phyloP scores from a whole-genome alignment of 1,140 invertebrate species.

The Drosophila sucinea region DNA sequence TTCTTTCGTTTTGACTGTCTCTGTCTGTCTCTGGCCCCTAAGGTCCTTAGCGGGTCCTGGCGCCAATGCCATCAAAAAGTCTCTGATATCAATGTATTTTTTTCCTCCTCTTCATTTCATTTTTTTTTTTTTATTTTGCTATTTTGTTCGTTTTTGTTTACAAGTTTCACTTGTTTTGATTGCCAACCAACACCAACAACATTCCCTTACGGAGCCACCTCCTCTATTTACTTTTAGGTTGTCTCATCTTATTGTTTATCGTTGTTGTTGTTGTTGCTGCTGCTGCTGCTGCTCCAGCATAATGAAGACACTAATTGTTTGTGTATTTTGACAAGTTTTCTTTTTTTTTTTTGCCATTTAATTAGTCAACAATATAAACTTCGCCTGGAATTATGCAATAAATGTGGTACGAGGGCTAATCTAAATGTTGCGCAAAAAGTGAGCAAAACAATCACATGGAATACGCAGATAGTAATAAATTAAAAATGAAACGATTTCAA shows the following conservation, averaged over 20 bases:
- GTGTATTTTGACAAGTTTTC: conserved; percentile 11
- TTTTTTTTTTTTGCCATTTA: conserved; percentile 9
- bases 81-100: conserved; percentile 14
- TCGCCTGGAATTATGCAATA: neutral
- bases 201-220: neutral
- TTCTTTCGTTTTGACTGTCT: conserved; percentile 13
- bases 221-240: neutral
- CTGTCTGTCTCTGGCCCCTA: neutral
- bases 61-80: conserved; percentile 22
- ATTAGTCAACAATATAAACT: conserved; percentile 13
- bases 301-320: conserved; percentile 13
- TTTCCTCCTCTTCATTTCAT: neutral
- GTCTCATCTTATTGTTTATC: conserved; percentile 11
- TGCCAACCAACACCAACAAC: conserved; percentile 10
- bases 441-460: no score
- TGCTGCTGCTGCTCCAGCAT: neutral
- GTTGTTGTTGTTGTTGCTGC: neutral
- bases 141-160: conserved; percentile 19
- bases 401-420: neutral
- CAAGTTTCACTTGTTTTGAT: conserved; percentile 24
- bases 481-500: no score
- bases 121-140: conserved; percentile 5
- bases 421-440: no score
- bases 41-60: conserved; percentile 11
- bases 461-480: no score